Evolutionary conservation across 1,140 invertebrate species (phyloP).

Genomic region (Drosophila albomicans): DNA sequence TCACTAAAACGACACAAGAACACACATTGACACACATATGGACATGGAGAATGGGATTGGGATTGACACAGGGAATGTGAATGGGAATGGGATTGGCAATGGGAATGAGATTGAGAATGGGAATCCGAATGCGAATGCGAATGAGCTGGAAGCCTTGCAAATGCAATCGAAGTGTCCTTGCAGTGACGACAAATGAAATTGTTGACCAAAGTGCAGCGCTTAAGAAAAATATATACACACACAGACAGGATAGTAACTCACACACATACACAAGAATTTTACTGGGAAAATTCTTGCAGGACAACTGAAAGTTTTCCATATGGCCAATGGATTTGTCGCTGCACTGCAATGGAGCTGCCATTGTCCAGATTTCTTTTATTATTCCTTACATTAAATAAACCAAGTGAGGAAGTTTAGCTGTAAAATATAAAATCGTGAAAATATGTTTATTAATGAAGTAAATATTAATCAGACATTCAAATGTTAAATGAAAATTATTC

Average conservation of each 20-base stretch:
- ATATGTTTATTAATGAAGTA: too few species aligned
- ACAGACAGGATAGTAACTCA: not conserved
- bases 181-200: conserved; percentile 71
- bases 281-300: conserved; percentile 27
- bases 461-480: too few species aligned
- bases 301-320: conserved; percentile 41
- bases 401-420: conserved; percentile 3
- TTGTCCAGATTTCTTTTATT: conserved; percentile 48
- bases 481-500: too few species aligned
- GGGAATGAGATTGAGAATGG: conserved; percentile 6
- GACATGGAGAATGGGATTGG: not conserved
- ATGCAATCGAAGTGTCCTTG: conserved; percentile 70
- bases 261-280: not conserved
- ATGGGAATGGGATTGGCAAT: not conserved
- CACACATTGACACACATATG: conserved; percentile 68
- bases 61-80: not conserved
- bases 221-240: conserved; percentile 54
- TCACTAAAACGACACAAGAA: conserved; percentile 69
- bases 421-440: too few species aligned
- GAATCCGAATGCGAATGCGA: not conserved
- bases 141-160: conserved; percentile 4
- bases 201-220: conserved; percentile 75
- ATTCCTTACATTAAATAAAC: not conserved
- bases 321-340: conserved; percentile 46
- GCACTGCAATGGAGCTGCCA: conserved; percentile 35